Conservation (phyloP, 2,888 invertebrate genomes). For the Agrochola litura region DNA sequence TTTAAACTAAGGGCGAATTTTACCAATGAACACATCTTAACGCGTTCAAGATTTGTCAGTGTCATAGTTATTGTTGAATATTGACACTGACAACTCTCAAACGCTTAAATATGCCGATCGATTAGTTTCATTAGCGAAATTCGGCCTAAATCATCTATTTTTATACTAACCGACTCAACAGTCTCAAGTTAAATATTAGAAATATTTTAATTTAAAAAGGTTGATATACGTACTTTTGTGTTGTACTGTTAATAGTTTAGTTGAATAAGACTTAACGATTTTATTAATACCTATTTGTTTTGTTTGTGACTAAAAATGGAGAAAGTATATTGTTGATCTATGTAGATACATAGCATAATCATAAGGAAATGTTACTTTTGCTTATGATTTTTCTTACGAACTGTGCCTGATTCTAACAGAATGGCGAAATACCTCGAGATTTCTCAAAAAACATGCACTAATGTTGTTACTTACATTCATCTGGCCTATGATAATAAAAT, state of each 20-base stretch:
- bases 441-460: not conserved
- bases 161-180: slow-evolving; percentile 18
- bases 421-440: too few relatives aligned
- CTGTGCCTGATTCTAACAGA: not conserved
- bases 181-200: not conserved
- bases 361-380: too few relatives aligned
- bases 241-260: slow-evolving; percentile 1
- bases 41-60: not conserved
- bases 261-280: not conserved
- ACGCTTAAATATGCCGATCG: not conserved
- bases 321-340: slow-evolving; percentile 42
- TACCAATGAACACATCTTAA: not conserved
- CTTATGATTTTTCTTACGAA: not conserved
- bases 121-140: not conserved
- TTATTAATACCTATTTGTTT: slow-evolving; percentile 3
- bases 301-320: slow-evolving; percentile 21
- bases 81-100: not conserved
- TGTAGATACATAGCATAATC: too few relatives aligned
- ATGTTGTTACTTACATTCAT: too few relatives aligned
- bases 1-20: not conserved
- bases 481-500: not conserved
- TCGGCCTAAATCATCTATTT: slow-evolving; percentile 22
- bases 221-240: not conserved
- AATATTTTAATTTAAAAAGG: not conserved
- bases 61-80: not conserved